A percentile compares a stretch with the other conserved stretches of the same genome.
Evolutionary conservation across 2,113 vertebrate genomes (phyloP).

Genomic region (Synodontis membranacea): DNA sequence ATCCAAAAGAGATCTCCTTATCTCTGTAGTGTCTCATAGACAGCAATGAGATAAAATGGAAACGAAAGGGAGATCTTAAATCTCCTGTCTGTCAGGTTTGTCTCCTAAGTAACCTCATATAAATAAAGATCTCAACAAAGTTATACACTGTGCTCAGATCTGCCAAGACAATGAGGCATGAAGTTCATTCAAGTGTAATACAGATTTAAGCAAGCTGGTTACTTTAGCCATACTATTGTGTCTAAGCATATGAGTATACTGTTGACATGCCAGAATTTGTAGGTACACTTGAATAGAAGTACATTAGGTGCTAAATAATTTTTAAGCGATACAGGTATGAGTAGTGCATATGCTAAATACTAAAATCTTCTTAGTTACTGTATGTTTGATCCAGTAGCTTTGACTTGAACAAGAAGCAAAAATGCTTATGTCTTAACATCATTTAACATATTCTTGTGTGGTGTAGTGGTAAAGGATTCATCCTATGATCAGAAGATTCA

Average conservation of each 20-base stretch:
- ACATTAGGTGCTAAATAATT: neutral
- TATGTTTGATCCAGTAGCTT: too few relatives aligned
- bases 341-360: neutral
- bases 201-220: neutral
- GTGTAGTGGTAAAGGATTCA: neutral
- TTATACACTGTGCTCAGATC: neutral
- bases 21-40: neutral
- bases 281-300: neutral
- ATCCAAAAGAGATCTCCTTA: neutral
- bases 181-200: neutral
- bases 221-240: neutral
- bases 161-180: neutral
- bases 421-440: neutral
- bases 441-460: neutral
- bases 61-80: neutral
- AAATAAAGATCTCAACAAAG: neutral
- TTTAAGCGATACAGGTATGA: neutral
- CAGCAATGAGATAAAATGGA: neutral
- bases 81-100: neutral
- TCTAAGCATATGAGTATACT: neutral
- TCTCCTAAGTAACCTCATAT: neutral
- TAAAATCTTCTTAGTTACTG: neutral
- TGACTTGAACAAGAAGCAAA: neutral
- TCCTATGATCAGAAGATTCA: neutral
- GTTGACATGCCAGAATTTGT: neutral